Base-by-base conservation (phyloP, 1,140 invertebrate species). In the Nymphalis io region DNA sequence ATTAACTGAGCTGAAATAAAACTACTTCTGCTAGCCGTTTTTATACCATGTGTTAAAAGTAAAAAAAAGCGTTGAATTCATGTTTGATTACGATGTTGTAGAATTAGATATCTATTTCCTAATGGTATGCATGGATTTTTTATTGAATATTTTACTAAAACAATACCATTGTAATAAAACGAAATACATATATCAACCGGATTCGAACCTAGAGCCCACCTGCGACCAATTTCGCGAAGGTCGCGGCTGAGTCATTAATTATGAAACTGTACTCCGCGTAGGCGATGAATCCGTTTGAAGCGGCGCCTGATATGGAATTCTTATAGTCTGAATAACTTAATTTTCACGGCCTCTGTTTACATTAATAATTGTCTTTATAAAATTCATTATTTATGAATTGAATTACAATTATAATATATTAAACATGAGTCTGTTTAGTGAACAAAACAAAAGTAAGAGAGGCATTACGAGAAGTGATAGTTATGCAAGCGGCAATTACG, bases 181-280 rank as follows among this genome's bases (percentile, higher is more conserved):
- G 18, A 20, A 51, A 16, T 16, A 23, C 4, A 27, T 55, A 51
- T 15, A 20, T 16, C 15, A 62, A 51, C 60, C 27, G 46, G 60
- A 53, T 38, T 63, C n/a, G 27, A 63, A 53, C 46, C 27, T 33
- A 38, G 21, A 51, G 23, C 48, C 60, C 60, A 62, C 23, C 27
- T 62, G 60, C 15, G 27, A 46, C 15, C 11, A 10, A 40, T 60
- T 21, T 12, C 38, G 20, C 12, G 60, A 68, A 60, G 66, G 66
- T 53, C 59, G 38, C 62, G 62, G 23, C 59, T 73, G 71, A 73
- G 55, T 68, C 55, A 69, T 58, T 68, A 64, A 66, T 72, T 72
- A 68, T 44, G 60, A 68, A 63, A 72, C 65, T 60, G 58, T 33
- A n/a, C 66, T 60, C 15, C 53, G 55, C 40, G 64, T 72, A 51